Percentiles rank a stretch among this genome's conserved stretches.
phyloP scores from a whole-genome alignment of 2,888 invertebrate species.

The Eubasilissa splendida region DNA sequence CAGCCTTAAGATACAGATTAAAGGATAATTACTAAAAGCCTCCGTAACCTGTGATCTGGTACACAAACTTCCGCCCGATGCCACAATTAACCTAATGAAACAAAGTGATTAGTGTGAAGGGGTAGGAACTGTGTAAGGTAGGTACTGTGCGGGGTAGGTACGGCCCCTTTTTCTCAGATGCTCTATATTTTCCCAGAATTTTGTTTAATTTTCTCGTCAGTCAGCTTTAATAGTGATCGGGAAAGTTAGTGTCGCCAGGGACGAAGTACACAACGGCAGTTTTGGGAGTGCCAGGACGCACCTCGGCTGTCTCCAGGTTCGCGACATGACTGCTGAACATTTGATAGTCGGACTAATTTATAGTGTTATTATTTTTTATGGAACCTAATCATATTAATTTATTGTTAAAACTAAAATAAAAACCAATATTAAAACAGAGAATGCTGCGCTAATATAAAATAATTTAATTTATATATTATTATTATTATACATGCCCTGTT shows the following conservation, averaged over 20 bases:
- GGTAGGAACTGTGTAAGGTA: neutral
- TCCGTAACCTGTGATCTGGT: neutral
- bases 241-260: constrained; percentile 44
- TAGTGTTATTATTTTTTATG: neutral
- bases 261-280: constrained; percentile 31
- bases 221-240: constrained; percentile 15
- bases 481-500: too few species aligned
- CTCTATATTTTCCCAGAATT: constrained; percentile 48
- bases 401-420: too few species aligned
- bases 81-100: constrained; percentile 57
- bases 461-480: too few species aligned
- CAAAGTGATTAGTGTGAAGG: constrained; percentile 56
- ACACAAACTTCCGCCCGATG: constrained; percentile 24
- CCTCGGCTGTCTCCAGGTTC: constrained; percentile 25
- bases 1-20: neutral
- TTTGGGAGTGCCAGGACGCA: constrained; percentile 50
- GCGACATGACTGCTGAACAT: constrained; percentile 37
- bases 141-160: constrained; percentile 25
- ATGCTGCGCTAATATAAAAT: too few species aligned
- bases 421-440: too few species aligned
- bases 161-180: constrained; percentile 52
- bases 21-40: neutral
- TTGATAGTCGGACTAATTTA: neutral
- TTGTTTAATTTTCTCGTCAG: constrained; percentile 44
- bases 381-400: too few species aligned